phyloP scores from a whole-genome alignment of 2,888 invertebrate genomes.

The Ornithoptera alexandrae region DNA sequence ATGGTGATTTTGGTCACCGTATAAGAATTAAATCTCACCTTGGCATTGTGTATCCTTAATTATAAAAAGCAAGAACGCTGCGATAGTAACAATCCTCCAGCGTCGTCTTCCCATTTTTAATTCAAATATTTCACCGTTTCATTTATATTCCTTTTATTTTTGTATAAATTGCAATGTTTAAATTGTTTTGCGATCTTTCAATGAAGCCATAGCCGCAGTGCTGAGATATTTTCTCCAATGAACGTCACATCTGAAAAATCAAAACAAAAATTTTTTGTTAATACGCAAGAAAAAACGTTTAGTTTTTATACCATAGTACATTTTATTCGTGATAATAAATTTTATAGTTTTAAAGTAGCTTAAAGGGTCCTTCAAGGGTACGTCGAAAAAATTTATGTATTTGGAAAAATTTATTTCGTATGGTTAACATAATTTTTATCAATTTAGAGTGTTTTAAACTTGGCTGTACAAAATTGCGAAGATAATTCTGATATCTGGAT shows the following conservation, averaged over 20 bases:
- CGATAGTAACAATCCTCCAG: constrained; percentile 69
- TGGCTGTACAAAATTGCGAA: not conserved
- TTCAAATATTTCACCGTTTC: constrained; percentile 65
- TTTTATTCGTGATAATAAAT: too few species aligned
- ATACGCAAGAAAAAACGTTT: not conserved
- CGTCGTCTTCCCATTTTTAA: constrained; percentile 71
- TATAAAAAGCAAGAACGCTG: constrained; percentile 66
- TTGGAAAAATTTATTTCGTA: too few species aligned
- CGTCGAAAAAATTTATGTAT: too few species aligned
- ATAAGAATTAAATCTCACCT: constrained; percentile 49
- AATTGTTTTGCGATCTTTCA: not conserved
- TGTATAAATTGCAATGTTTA: constrained; percentile 1
- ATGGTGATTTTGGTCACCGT: not conserved
- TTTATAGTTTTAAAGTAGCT: too few species aligned
- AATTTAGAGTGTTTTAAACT: too few species aligned
- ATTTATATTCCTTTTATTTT: constrained; percentile 46
- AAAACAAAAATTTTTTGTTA: constrained; percentile 26
- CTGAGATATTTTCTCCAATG: constrained; percentile 45
- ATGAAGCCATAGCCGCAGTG: constrained; percentile 21
- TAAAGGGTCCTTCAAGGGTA: too few species aligned
- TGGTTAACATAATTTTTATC: too few species aligned
- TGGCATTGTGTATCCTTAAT: constrained; percentile 70
- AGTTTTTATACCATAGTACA: too few species aligned
- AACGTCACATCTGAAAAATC: constrained; percentile 71
- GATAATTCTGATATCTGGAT: not conserved